Evolutionary conservation across 2,797 vertebrate species (phyloP), one percentile per base, ranked within the genome.

Genomic region (Syngnathus acus): DNA sequence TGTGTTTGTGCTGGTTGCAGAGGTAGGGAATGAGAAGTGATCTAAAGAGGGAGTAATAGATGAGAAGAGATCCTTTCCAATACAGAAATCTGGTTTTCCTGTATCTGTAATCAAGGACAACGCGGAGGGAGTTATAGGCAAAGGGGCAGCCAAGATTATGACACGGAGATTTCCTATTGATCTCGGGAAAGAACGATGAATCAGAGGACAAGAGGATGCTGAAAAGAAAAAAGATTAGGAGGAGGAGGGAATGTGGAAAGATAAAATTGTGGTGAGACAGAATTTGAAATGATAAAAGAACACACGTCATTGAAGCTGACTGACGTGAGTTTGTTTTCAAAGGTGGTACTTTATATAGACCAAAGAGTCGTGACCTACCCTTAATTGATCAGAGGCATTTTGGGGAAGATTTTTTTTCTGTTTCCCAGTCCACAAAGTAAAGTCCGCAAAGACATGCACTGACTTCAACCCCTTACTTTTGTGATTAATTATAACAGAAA

Each of bases 131-230:
- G 14, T 54, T 43, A 32, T 32, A 23, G 26, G 32, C 5, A 26
- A 47, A 38, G 42, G 6, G 9, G 47, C n/a, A 65, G 60, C 7
- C 37, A 65, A 39, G 47, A 71, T 61, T 57, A 78, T 87, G 78
- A 87, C 82, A 82, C 68, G 79, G 78, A 82, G 77, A 79, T 79
- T 81, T 77, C 77, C 76, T 84, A 88, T 89, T 87, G 89, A 91
- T 88, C 84, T 67, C 65, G 74, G 66, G 80, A 80, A 77, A 81
- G 80, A 79, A 82, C 84, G 71, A 82, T 87, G 86, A 85, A 87
- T 87, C 86, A 86, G 77, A 84, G 79, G 67, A 70, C 72, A 69
- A 73, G 71, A 66, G 68, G 71, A 67, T 77, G 77, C 78, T 51
- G 73, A 72, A 76, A 70, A 76, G 70, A 79, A 53, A 72, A 67